Conservation (phyloP, 2,888 invertebrate genomes). For the Quadroppia sp. region DNA sequence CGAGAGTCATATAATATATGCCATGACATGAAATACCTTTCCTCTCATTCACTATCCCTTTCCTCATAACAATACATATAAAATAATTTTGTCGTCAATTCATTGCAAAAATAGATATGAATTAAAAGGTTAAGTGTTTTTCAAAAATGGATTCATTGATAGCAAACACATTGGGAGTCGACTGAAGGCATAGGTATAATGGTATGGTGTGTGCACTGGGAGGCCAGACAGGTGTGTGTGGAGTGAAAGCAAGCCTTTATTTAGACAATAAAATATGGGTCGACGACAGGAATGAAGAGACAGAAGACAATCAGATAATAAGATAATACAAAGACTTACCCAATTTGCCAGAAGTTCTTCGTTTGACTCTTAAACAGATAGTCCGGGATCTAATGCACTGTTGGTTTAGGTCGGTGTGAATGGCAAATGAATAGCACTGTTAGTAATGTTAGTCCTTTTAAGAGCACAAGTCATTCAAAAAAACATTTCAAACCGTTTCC, state of each 20-base stretch:
- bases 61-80: not conserved
- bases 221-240: too few species aligned
- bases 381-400: slow-evolving; percentile 93
- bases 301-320: not conserved
- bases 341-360: slow-evolving; percentile 78
- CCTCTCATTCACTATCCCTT: not conserved
- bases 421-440: slow-evolving; percentile 15
- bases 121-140: too few species aligned
- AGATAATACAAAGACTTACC: slow-evolving; percentile 62
- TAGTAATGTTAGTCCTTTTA: slow-evolving; percentile 36
- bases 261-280: not conserved
- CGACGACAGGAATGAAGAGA: not conserved
- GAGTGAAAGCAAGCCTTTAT: not conserved
- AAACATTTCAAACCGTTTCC: not conserved
- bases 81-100: too few species aligned
- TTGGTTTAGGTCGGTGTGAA: not conserved
- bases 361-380: slow-evolving; percentile 86
- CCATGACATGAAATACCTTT: not conserved
- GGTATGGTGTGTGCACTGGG: too few species aligned
- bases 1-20: not conserved
- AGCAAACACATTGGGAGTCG: too few species aligned
- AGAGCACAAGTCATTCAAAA: slow-evolving; percentile 17
- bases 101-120: too few species aligned
- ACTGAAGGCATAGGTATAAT: too few species aligned
- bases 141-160: too few species aligned